phyloP scores from a whole-genome alignment of 2,113 vertebrate species.

The Salvator merianae region DNA sequence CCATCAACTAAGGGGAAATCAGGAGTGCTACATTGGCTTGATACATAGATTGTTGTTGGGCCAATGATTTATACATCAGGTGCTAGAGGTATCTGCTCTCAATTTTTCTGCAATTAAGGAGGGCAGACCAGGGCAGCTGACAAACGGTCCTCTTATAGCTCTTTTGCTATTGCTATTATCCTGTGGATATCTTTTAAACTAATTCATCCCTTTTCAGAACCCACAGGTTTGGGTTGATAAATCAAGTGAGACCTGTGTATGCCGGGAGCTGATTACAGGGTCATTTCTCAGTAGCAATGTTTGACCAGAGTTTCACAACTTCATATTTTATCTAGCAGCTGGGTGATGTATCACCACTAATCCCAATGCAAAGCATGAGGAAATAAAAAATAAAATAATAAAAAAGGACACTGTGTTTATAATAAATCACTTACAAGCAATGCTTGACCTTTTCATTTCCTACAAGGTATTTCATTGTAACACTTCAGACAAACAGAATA shows the following conservation, averaged over 20 bases:
- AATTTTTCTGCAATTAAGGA: conserved; percentile 74
- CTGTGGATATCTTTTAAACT: conserved; percentile 64
- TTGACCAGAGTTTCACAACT: conserved; percentile 71
- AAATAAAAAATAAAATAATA: conserved; percentile 52
- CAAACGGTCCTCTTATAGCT: conserved; percentile 66
- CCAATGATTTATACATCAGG: conserved; percentile 67
- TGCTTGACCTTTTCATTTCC: conserved; percentile 72
- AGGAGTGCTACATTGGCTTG: conserved; percentile 39
- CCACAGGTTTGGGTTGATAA: conserved; percentile 71
- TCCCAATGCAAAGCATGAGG: conserved; percentile 71
- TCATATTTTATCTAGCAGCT: conserved; percentile 74
- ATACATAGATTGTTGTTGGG: conserved; percentile 62
- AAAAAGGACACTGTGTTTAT: conserved; percentile 65
- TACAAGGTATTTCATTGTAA: conserved; percentile 75
- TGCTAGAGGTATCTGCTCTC: conserved; percentile 54
- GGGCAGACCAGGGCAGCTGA: conserved; percentile 62
- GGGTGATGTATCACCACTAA: conserved; percentile 63
- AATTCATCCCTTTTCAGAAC: conserved; percentile 65
- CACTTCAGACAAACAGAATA: conserved; percentile 73
- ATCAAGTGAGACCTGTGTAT: conserved; percentile 69
- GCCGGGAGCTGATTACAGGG: conserved; percentile 66
- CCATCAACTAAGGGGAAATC: conserved; percentile 6
- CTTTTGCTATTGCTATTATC: conserved; percentile 63
- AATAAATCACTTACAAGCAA: conserved; percentile 74
- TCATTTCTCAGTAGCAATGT: conserved; percentile 66